A percentile compares a stretch with the other conserved stretches of the same genome.
These are phyloP conservation scores for Rhagologus leucostigma DNA, from an alignment of 2,113 vertebrate genomes.

Conservation along the genomic window DNA sequence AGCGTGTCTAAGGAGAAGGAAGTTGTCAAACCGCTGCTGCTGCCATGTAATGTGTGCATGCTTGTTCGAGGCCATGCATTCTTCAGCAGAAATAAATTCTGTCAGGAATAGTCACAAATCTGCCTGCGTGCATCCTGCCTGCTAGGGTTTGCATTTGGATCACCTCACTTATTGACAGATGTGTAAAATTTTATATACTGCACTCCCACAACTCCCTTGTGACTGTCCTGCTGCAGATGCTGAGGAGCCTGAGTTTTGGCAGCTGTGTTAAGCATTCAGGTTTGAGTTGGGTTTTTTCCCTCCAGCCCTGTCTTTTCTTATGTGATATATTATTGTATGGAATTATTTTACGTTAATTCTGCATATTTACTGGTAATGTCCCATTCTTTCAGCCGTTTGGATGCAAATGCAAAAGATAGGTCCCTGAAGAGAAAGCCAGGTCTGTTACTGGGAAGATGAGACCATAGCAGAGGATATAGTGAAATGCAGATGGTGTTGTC, in stretches of 20 bases:
- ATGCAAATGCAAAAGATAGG: background rate
- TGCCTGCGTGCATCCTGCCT: conserved; percentile 34
- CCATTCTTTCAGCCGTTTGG: background rate
- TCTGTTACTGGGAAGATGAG: conserved; percentile 34
- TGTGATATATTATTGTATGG: conserved; percentile 25
- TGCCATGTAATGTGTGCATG: background rate
- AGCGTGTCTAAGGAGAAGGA: background rate
- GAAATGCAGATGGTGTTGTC: conserved; percentile 45
- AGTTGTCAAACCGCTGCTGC: background rate
- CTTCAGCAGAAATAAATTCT: conserved; percentile 44
- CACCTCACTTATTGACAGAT: conserved; percentile 62
- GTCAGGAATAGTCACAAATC: conserved; percentile 36
- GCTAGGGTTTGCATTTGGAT: conserved; percentile 57
- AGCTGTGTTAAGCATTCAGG: conserved; percentile 47
- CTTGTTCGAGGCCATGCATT: background rate
- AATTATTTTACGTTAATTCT: conserved; percentile 32
- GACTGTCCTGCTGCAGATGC: conserved; percentile 53
- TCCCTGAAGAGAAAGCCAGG: conserved; percentile 15
- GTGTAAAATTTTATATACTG: conserved; percentile 61
- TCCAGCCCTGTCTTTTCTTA: conserved; percentile 26
- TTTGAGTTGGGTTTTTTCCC: background rate
- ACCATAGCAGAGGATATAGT: conserved; percentile 8
- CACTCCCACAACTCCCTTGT: conserved; percentile 56
- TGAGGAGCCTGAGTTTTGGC: conserved; percentile 45
- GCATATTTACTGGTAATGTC: conserved; percentile 12